Base-by-base conservation (phyloP, 35 echinoderm and acorn worm genomes). In the Ophioderma brevispina region DNA sequence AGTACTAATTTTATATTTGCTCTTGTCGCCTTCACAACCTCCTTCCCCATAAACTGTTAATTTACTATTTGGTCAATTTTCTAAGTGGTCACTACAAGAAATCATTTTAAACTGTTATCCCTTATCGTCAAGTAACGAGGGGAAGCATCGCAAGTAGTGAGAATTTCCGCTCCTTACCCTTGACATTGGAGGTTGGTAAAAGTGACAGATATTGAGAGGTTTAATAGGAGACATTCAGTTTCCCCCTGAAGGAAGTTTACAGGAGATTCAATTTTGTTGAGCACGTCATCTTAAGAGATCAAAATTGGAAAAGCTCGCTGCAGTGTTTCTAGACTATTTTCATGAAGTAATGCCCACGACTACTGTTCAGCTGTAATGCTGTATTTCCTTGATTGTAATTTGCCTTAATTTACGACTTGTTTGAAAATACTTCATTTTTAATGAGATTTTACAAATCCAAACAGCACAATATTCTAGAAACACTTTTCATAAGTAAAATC, bases 151-250 rank as follows among this genome's bases (percentile, higher is more conserved):
- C 59, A 70, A 70, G 59, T 13, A 70, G 59, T 25, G 4, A 2
- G 17, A 6, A 70, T 25, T 70, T 70, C 28, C 59, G 1, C 23
- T 15, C 59, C 1, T 25, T 70, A 30, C 59, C 59, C 59, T 70
- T 70, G 59, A 70, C 59, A 70, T 70, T 70, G 59, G 23, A 30
- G 3, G 8, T 8, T 70, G 59, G 15, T n/a, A 25, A 70, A 2
- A 30, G 10, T 70, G 59, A 70, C 59, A 70, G 59, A 70, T 70
- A 70, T 70, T 13, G n/a, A 70, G 59, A 30, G 59, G 59, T 25
- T 70, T 70, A 70, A 70, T 30, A 25, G 59, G 59, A 70, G 59
- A 70, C 59, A 70, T 70, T 70, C 59, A 30, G 59, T 70, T 70
- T 70, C 59, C 59, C 59, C 59, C 10, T 70, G 23, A 25, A 70